Evolutionary conservation across 2,113 vertebrate genomes (phyloP).

Genomic region (Mobula birostris): DNA sequence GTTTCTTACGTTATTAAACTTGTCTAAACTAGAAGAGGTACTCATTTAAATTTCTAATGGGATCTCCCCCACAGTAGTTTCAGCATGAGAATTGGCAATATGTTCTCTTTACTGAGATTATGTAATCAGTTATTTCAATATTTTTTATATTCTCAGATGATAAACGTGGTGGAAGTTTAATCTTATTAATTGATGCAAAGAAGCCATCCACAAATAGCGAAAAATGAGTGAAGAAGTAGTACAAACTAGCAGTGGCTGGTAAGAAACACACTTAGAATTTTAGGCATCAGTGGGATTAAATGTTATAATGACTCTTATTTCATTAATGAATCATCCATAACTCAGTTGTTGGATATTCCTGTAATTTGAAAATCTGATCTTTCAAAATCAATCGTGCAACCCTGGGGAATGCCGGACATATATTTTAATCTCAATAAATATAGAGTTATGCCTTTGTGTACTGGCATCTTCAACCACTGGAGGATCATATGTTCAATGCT

Average conservation of each 20-base stretch:
- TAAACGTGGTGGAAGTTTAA: neutral
- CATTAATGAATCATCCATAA: neutral
- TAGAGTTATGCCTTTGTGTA: neutral
- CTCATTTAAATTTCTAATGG: too few species aligned
- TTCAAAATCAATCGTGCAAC: neutral
- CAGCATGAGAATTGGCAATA: too few species aligned
- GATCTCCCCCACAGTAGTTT: too few species aligned
- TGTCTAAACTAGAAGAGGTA: too few species aligned
- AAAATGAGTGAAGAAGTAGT: slow-evolving; percentile 8
- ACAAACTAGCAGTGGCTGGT: neutral
- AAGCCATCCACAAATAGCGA: neutral
- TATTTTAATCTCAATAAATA: slow-evolving; percentile 6
- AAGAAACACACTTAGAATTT: slow-evolving; percentile 13
- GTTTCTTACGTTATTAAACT: too few species aligned
- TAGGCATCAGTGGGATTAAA: neutral
- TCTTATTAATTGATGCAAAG: neutral
- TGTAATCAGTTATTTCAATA: neutral
- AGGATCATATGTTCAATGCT: neutral
- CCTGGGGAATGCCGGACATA: neutral
- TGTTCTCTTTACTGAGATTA: neutral
- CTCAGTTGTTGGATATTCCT: neutral
- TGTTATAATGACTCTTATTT: neutral
- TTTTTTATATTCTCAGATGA: neutral
- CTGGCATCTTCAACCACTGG: neutral
- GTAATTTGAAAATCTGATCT: neutral